Base-by-base conservation (phyloP, 2,888 invertebrate species). In the Ryuthela nishihirai region DNA sequence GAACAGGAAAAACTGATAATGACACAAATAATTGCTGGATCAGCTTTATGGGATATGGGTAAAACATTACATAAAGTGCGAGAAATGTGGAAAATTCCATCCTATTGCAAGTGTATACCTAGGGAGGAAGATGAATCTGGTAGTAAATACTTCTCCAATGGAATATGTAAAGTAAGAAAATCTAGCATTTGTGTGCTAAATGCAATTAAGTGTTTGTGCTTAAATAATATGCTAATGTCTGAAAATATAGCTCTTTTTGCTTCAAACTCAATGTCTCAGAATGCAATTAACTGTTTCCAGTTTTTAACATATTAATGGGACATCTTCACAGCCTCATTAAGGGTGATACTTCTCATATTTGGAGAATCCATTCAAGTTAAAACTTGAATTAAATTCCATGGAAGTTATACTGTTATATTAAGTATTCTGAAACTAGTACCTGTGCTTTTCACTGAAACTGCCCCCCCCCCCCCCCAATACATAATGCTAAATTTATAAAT, bases 21-120 rank as follows among this genome's bases (percentile, higher is more conserved):
- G 49, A 94, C 95, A 17, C 95, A 95, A 78, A 94, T 95, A 54
- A 93, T 95, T 67, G 91, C 94, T n/a, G 91, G 90, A 66, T 36
- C 68, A 72, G 74, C 74, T 25, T 65, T 76, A 18, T 72, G 72
- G 71, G 70, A 72, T 18, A 69, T 76, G 10, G 73, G 73, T 21
- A 79, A 82, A 50, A 79, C 85, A 54, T 80, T 88, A 54, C 93
- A 93, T 74, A 84, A 85, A 38, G 81, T 85, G 62, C 81, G 93
- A 24, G 80, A 82, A 1, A 78, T 85, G 67, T 91, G 87, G 86
- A 81, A 82, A 55, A 85, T 94, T 66, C 83, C 85, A 7, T 82
- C 85, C 1, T 52, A 56, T 21, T 62, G 62, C 25, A 55, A 43
- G 43, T 62, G 62, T 15, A 36, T 23, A 25, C 29, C 40, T 1